Evolutionary conservation across 2,113 vertebrate species (phyloP), one percentile per base, ranked within the genome.

Genomic region (Terrapene triunguis): DNA sequence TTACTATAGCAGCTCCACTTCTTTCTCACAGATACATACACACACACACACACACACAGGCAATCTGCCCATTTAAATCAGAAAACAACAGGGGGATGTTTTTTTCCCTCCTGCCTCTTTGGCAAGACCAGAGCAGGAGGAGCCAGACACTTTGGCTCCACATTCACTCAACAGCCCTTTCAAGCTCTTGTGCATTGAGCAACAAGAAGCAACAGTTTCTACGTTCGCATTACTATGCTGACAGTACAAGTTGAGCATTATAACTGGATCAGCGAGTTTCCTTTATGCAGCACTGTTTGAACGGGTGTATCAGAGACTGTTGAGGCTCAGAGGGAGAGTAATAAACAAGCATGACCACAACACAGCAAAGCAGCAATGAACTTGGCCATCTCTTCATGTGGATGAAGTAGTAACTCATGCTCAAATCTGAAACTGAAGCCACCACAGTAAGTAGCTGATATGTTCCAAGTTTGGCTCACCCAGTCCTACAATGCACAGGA

Each of bases 71-170:
- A 82, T 81, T 92, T 94, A 96, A 92, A 88, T 74, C 79, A 65
- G 87, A 93, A 78, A 95, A 93, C 80, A 91, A 92, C 42, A 27
- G 35, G 19, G 38, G 65, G 72, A 32, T 84, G 53, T 78, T 44
- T 76, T 50, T 84, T 19, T 4, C 21, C 48, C 65, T 91, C 82
- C 95, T 83, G 54, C 78, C 80, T 93, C 59, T 85, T 90, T 96
- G 96, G 88, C 88, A 85, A 87, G 93, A 90, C 59, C 19, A 54
- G 82, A 88, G 86, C 89, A 88, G 96, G 94, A 1, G 96, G 96
- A 96, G 92, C 95, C 95, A 97, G 97, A 97, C 96, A 93, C 76
- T 89, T 95, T 2, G 91, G 95, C 97, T 95, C 94, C 96, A 93
- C 4, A 8, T 59, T 96, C 92, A 94, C 90, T 93, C 91, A 91